These are phyloP conservation scores for Crotalus tigris DNA, from an alignment of 2,113 vertebrate species.

Conservation along the genomic window DNA sequence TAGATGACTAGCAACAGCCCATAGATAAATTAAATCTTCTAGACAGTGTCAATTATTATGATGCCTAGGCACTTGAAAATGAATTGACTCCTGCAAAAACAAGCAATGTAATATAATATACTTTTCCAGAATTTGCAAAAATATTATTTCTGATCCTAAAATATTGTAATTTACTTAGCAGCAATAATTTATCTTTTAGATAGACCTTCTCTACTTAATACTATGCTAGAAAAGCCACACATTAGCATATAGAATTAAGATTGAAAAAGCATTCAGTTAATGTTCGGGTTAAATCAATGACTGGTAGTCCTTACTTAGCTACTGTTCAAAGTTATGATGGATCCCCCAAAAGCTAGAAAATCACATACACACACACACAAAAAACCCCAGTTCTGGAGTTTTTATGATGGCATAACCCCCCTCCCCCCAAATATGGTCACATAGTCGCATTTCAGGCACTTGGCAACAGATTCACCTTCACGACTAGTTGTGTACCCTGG, in stretches of 20 bases:
- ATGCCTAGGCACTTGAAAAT: not conserved
- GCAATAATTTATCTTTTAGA: not conserved
- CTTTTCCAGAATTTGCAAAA: not conserved
- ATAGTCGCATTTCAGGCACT: not conserved
- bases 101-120: not conserved
- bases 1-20: not conserved
- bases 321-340: not conserved
- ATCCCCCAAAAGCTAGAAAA: not conserved
- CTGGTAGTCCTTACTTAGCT: not conserved
- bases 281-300: not conserved
- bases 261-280: not conserved
- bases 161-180: not conserved
- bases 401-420: not conserved
- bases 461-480: not conserved
- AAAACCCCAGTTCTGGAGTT: not conserved
- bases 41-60: not conserved
- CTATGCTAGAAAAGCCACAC: not conserved
- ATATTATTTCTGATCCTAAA: not conserved
- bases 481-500: not conserved
- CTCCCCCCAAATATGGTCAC: not conserved
- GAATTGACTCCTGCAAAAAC: not conserved
- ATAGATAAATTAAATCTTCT: not conserved
- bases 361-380: too few relatives aligned
- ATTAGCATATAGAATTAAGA: not conserved
- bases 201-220: not conserved